Evolutionary conservation across 30 jellyfish, hydroid and myxozoan species (phyloP).

Genomic region (Clytia hemisphaerica): DNA sequence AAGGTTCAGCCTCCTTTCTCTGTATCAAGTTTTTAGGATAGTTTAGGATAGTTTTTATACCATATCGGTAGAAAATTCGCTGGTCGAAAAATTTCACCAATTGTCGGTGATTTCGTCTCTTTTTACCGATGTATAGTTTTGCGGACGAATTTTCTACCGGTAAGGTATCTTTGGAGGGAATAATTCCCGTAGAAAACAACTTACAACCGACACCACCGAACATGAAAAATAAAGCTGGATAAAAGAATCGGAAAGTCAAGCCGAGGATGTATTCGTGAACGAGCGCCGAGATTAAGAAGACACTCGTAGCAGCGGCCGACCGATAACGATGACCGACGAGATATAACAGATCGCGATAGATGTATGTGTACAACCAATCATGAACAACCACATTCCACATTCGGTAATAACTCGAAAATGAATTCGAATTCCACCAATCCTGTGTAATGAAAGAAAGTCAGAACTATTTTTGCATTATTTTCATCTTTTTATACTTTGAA

Average conservation of each 20-base stretch:
- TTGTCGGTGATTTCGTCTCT: too few species aligned
- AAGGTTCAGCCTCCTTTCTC: too few species aligned
- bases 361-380: slow-evolving; percentile 86
- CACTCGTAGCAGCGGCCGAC: slow-evolving; percentile 46
- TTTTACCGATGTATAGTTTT: too few species aligned
- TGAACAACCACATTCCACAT: slow-evolving; percentile 95
- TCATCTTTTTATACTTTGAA: too few species aligned
- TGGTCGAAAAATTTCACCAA: too few species aligned
- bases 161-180: too few species aligned
- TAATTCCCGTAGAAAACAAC: background rate
- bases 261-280: slow-evolving; percentile 78
- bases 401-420: slow-evolving; percentile 74
- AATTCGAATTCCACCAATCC: slow-evolving; percentile 97
- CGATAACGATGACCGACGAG: slow-evolving; percentile 55
- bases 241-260: slow-evolving; percentile 84
- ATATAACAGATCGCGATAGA: slow-evolving; percentile 51
- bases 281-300: slow-evolving; percentile 64
- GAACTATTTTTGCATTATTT: too few species aligned
- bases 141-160: too few species aligned
- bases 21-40: too few species aligned
- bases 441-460: background rate
- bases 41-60: too few species aligned
- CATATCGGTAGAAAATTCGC: too few species aligned
- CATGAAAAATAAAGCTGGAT: slow-evolving; percentile 67
- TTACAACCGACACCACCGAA: slow-evolving; percentile 92